phyloP scores from a whole-genome alignment of 2,888 invertebrate genomes.

The Conchocele bisecta region DNA sequence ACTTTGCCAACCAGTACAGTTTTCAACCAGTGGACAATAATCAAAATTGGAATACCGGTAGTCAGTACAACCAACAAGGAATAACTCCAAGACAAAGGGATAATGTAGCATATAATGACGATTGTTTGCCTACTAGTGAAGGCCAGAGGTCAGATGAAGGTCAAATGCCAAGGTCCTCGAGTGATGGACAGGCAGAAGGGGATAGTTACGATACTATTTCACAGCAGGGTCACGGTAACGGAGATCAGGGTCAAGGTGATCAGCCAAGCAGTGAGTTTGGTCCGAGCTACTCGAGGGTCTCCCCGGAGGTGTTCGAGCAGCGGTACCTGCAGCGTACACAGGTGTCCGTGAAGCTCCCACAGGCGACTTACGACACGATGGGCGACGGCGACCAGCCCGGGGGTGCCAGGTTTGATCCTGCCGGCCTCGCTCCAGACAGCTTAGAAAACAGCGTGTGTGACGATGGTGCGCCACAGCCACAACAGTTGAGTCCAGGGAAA shows the following conservation, averaged over 20 bases:
- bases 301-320: slow-evolving; percentile 32
- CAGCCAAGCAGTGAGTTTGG: background rate
- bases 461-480: background rate
- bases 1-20: no score
- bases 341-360: slow-evolving; percentile 54
- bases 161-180: background rate
- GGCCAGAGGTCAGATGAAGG: background rate
- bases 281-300: slow-evolving; percentile 14
- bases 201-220: no score
- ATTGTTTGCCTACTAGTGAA: no score
- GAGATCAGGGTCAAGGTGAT: background rate
- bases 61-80: background rate
- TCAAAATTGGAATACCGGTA: slow-evolving; percentile 3
- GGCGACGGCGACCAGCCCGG: background rate
- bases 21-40: slow-evolving; percentile 4
- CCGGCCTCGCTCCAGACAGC: slow-evolving; percentile 8
- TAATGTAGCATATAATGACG: no score
- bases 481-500: slow-evolving; percentile 4
- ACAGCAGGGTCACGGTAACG: background rate
- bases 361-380: slow-evolving; percentile 54
- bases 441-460: background rate
- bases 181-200: background rate
- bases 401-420: slow-evolving; percentile 10
- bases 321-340: slow-evolving; percentile 46
- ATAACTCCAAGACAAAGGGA: no score